Evolutionary conservation across 1,140 invertebrate genomes (phyloP).

Genomic region (Battus philenor): DNA sequence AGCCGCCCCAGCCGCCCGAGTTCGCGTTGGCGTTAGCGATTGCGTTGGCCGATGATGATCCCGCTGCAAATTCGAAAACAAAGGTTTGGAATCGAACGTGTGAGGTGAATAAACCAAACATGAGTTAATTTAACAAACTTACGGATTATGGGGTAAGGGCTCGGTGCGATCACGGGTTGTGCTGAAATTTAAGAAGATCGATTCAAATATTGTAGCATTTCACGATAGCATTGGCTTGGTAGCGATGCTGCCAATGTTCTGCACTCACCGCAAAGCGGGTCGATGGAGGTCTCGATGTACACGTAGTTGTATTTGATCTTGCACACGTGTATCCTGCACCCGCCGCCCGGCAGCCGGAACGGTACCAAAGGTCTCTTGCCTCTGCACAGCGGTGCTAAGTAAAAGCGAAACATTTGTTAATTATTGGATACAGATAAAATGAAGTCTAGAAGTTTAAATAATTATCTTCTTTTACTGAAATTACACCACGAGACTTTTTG

Average conservation of each 20-base stretch:
- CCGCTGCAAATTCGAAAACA: background rate
- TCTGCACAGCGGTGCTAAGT: conserved; percentile 44
- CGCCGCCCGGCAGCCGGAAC: conserved; percentile 32
- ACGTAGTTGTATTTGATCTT: conserved; percentile 55
- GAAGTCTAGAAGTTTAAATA: no score
- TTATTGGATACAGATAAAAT: no score
- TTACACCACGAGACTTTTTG: no score
- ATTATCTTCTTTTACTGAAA: no score
- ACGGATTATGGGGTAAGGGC: no score
- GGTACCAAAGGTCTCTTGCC: conserved; percentile 31
- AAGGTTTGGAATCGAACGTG: no score
- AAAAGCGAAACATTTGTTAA: no score
- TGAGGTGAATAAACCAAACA: no score
- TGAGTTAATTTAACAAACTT: no score
- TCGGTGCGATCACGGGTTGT: background rate
- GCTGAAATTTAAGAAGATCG: background rate
- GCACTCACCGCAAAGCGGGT: conserved; percentile 25
- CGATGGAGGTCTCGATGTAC: conserved; percentile 30
- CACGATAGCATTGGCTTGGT: no score
- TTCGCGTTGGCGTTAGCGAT: conserved; percentile 14
- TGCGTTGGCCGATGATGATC: conserved; percentile 12
- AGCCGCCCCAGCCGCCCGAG: conserved; percentile 1
- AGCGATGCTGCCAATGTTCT: no score
- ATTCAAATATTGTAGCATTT: no score
- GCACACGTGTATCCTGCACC: conserved; percentile 38